Evolutionary conservation across 2,113 vertebrate species (phyloP), one percentile per base, ranked within the genome.

Genomic region (Proteles cristata): DNA sequence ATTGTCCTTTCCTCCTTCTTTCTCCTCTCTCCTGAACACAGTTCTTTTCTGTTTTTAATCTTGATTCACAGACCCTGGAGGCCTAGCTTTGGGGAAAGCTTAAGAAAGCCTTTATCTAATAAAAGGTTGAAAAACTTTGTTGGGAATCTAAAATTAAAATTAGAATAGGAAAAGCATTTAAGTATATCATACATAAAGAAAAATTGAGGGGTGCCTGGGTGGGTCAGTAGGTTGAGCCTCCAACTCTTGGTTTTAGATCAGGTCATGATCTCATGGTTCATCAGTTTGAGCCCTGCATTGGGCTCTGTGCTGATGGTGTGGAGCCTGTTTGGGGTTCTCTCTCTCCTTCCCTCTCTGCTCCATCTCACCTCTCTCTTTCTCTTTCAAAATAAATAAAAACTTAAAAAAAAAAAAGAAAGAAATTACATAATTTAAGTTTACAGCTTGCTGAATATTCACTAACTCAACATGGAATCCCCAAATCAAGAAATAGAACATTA

Each of bases 71-170:
- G 68, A 31, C 28, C 10, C 11, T 74, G 45, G 21, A 96, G 16
- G 23, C 35, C 55, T 91, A 69, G 63, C 10, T 76, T 82, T 81
- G 73, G n/a, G 4, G 55, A 23, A 87, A 50, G 43, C 25, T 26
- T 86, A 65, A 25, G 35, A 95, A 88, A 88, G 33, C 81, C 81
- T 85, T 83, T 84, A 55, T 63, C 39, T 95, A 87, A 92, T 92
- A 90, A 95, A 95, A 43, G 50, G 50, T 19, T 74, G 58, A 76
- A 66, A 87, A 81, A 68, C 5, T 45, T 86, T 81, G 25, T 82
- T 79, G 43, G 74, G 65, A 81, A 66, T 68, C 84, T 76, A 82
- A 88, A 76, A 45, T 73, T 88, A 88, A 83, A 76, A 83, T 19
- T 76, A 14, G n/a, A 82, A 82, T 96, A 76, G 33, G 21, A 7